Conservation (phyloP, 2,888 invertebrate species). For the Drosophila emarginata region DNA sequence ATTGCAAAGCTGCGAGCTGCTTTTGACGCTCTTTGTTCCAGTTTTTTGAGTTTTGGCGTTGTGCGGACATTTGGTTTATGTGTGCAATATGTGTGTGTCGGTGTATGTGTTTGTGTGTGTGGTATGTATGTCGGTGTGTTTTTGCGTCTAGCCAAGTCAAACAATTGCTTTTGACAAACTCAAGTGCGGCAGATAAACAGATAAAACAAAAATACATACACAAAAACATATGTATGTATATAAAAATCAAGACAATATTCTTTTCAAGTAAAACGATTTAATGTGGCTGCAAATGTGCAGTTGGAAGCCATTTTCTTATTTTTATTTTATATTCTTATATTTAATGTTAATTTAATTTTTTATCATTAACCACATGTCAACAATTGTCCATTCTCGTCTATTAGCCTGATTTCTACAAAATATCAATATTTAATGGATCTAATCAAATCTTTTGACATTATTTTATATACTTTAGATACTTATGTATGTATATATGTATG, state of each 20-base stretch:
- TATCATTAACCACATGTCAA: too few species aligned
- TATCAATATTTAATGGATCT: not conserved
- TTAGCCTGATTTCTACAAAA: too few species aligned
- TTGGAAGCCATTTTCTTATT: too few species aligned
- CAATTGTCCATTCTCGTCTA: too few species aligned
- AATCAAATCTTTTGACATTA: not conserved
- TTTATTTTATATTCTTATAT: too few species aligned
- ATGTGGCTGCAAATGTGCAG: too few species aligned
- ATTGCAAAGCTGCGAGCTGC: slow-evolving; percentile 45
- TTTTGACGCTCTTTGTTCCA: slow-evolving; percentile 49
- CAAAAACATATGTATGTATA: slow-evolving; percentile 7
- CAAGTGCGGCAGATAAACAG: slow-evolving; percentile 68
- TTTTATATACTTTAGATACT: too few species aligned
- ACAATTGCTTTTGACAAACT: slow-evolving; percentile 71
- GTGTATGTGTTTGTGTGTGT: slow-evolving; percentile 7
- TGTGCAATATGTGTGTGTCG: not conserved
- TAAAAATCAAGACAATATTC: not conserved
- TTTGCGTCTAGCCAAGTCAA: slow-evolving; percentile 46
- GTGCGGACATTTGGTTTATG: slow-evolving; percentile 26
- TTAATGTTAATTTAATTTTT: too few species aligned
- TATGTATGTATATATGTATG: not conserved
- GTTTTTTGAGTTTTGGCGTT: slow-evolving; percentile 26
- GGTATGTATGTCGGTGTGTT: slow-evolving; percentile 9
- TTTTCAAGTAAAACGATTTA: not conserved
- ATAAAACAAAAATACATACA: slow-evolving; percentile 43